Conservation (phyloP, 37 sponge, comb jelly and placozoan genomes). For the Beroe ovata region DNA sequence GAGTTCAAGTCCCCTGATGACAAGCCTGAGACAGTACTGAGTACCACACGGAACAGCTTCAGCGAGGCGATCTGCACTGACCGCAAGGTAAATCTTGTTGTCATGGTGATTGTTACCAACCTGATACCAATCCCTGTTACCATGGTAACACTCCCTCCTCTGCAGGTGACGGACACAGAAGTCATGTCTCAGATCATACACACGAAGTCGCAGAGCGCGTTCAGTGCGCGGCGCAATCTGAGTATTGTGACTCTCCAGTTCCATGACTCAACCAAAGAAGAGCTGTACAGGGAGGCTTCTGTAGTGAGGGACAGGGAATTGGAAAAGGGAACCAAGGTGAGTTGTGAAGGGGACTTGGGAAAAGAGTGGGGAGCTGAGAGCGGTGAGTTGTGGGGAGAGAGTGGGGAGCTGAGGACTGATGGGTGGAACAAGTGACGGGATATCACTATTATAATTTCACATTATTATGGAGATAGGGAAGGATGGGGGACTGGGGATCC, state of each 20-base stretch:
- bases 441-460: too few species aligned
- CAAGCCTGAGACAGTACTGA: background rate
- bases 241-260: conserved; percentile 35
- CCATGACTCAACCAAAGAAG: conserved; percentile 28
- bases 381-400: too few species aligned
- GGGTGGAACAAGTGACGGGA: too few species aligned
- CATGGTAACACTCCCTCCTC: background rate
- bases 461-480: too few species aligned
- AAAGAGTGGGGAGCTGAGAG: too few species aligned
- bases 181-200: conserved; percentile 30
- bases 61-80: conserved; percentile 43
- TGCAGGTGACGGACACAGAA: conserved; percentile 36
- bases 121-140: too few species aligned
- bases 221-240: conserved; percentile 23
- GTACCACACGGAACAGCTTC: background rate
- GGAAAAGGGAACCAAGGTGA: background rate
- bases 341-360: too few species aligned
- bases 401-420: too few species aligned
- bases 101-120: too few species aligned
- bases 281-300: conserved; percentile 16
- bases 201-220: conserved; percentile 44
- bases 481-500: too few species aligned
- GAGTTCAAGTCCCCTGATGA: conserved; percentile 29
- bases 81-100: conserved; percentile 11
- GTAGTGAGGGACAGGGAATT: background rate